Conservation (phyloP, 2,797 vertebrate genomes). For the Danio kyathit region DNA sequence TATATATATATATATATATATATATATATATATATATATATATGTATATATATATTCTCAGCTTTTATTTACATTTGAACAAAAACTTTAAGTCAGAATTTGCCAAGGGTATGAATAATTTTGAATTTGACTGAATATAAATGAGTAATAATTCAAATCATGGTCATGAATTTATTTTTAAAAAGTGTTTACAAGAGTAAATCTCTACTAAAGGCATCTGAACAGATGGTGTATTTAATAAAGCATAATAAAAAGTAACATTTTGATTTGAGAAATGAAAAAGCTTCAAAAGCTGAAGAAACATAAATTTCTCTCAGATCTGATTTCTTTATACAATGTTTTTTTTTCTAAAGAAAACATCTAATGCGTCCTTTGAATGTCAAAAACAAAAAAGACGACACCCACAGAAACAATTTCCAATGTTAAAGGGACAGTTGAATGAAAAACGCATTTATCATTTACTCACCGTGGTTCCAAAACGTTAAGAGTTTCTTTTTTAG, state of each 20-base stretch:
- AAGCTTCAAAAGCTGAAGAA: background rate
- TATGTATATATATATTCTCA: too few species aligned
- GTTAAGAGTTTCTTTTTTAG: too few species aligned
- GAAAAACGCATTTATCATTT: too few species aligned
- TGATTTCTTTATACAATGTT: background rate
- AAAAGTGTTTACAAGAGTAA: background rate
- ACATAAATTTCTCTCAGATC: background rate
- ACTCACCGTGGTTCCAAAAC: too few species aligned
- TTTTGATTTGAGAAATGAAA: background rate
- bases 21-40: too few species aligned
- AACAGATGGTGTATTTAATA: background rate
- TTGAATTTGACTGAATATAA: too few species aligned
- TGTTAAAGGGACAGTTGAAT: background rate
- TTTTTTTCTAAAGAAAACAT: background rate
- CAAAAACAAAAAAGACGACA: background rate
- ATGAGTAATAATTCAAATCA: too few species aligned
- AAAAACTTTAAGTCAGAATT: too few species aligned
- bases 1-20: too few species aligned
- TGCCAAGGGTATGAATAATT: too few species aligned
- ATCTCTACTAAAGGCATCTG: background rate
- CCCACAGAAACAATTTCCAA: background rate
- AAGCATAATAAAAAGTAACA: background rate
- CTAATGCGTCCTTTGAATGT: background rate
- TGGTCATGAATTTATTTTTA: background rate
- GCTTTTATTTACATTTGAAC: too few species aligned